Evolutionary conservation across 2,888 invertebrate genomes (phyloP), one percentile per base, ranked within the genome.

Genomic region (Ophion obscuratus): DNA sequence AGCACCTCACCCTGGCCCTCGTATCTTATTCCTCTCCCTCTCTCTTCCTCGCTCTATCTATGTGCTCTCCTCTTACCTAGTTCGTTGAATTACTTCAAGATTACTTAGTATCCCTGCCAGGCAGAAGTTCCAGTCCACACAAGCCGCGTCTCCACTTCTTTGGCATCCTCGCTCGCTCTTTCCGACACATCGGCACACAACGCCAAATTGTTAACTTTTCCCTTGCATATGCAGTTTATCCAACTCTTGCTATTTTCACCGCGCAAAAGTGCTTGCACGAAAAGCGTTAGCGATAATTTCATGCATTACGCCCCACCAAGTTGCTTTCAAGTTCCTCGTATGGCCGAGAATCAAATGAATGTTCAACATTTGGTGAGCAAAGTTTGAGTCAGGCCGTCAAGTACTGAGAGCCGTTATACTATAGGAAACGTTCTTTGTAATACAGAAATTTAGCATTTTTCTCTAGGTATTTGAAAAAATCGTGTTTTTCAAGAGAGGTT

Each of bases 31-130:
- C 31, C 44, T 70, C 79, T 53, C 53, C 11, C 44, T 70, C 73
- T 67, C 44, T 77, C 57, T 71, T 44, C 17, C 75, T 64, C 81
- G 17, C 70, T 40, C 40, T 9, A 40, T 40, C 40, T 40, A 40
- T 40, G 1, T 27, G 11, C 27, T 57, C 62, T 74, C 24, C 47
- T 44, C 40, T 24, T 53, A 27, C 36, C 36, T 11, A 24, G 61
- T 31, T 73, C 73, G 77, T 74, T 77, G 73, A 85, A 81, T 81
- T 78, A 78, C 81, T 77, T 74, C 53, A 67, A 44, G 77, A 81
- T 85, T 74, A 81, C 74, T 85, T 85, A 64, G 61, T 40, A 36
- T 67, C 77, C 77, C 64, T 24, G 24, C 40, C 64, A 57, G 62
- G n/a, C 27, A 27, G 36, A 78, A 85, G 67, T 85, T 85, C 68